These are phyloP conservation scores for Podarcis raffonei DNA, from an alignment of 2,113 vertebrate genomes.

Conservation along the genomic window DNA sequence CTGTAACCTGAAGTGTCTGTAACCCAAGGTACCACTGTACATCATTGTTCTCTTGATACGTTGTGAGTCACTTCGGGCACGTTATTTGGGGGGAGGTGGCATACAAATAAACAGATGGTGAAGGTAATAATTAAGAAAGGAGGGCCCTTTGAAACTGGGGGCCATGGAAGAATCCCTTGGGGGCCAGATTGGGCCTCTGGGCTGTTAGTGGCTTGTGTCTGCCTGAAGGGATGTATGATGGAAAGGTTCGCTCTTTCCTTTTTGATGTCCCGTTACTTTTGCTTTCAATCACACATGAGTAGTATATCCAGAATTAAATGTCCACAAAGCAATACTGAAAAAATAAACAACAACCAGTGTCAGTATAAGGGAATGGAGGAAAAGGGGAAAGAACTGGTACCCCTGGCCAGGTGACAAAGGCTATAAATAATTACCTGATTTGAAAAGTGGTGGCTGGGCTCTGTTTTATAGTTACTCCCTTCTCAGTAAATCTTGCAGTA, in stretches of 20 bases:
- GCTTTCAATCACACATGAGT: neutral
- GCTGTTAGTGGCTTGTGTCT: neutral
- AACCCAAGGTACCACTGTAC: no score
- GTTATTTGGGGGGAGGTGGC: no score
- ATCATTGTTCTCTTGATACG: no score
- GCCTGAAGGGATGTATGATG: neutral
- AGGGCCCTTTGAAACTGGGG: neutral
- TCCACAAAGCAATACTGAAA: slow-evolving; percentile 15
- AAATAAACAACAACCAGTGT: neutral
- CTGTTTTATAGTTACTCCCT: slow-evolving; percentile 49
- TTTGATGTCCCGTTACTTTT: neutral
- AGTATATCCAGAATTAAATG: neutral
- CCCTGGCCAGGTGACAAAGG: slow-evolving; percentile 26
- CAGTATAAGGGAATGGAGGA: neutral
- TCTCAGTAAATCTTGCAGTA: slow-evolving; percentile 45
- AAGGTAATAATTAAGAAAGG: no score
- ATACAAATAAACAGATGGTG: no score
- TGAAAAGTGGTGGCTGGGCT: slow-evolving; percentile 37
- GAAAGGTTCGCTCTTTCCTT: neutral
- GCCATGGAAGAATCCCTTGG: neutral
- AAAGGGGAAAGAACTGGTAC: slow-evolving; percentile 13
- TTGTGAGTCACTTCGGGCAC: no score
- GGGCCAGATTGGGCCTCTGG: neutral
- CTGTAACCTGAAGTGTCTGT: no score
- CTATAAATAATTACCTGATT: slow-evolving; percentile 63